Base-by-base conservation (phyloP, 2,797 vertebrate genomes). In the Alectoris magna region DNA sequence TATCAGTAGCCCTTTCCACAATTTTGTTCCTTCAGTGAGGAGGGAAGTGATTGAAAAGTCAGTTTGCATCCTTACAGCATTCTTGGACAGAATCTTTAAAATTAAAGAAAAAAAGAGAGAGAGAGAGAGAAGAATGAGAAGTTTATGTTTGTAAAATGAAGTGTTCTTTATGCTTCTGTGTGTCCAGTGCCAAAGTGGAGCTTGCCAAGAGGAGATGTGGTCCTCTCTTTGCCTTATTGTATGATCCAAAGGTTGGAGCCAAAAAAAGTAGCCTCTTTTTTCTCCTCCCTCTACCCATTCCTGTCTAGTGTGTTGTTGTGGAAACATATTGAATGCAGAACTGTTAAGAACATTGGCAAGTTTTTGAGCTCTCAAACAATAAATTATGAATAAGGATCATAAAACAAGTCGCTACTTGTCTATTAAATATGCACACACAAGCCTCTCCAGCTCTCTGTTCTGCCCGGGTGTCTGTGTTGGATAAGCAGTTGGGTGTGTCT, bases 31-130 rank as follows among this genome's bases (percentile, higher is more conserved):
- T 38, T 94, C 77, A 18, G 27, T 24, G 70, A 92, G 72, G 46
- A 44, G n/a, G 62, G n/a, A 83, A 77, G 76, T 77, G 58, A 84
- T 82, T 80, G 75, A 93, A 90, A 93, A 79, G 62, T 72, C 74
- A 19, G 23, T 71, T 90, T 41, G 16, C 88, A 60, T 79, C 38
- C 56, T 87, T 82, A 53, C 17, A 43, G 67, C 19, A 26, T 93
- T 92, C 93, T 94, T 91, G 58, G 85, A 96, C 89, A 74, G 60
- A 90, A 85, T 21, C 8, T 46, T 34, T 5, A 4, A 55, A 49
- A 31, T 21, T 34, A 34, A 34, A 19, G 9, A 12, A 29, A 60
- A 60, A 13, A 21, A 49, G 38, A 31, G 11, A 19, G 6, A 14
- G 29, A 64, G 58, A 14, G 59, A 43, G 34, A 73, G 31, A 84